A percentile compares a stretch with the other conserved stretches of the same genome.
Evolutionary conservation across 2,888 invertebrate species (phyloP).

Genomic region (Thalpophila matura): DNA sequence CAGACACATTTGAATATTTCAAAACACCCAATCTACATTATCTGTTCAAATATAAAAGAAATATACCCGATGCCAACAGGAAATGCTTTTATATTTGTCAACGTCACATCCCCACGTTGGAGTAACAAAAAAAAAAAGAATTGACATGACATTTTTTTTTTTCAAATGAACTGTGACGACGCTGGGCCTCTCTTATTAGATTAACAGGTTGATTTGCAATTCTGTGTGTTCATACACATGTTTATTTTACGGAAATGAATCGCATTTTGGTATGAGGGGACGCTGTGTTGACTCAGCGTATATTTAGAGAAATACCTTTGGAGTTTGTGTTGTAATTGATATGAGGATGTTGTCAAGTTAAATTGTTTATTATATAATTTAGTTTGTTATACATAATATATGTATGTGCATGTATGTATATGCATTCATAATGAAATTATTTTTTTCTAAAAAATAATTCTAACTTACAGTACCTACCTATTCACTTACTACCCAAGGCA

Average conservation of each 20-base stretch:
- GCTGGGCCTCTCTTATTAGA: slow-evolving; percentile 86
- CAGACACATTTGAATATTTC: slow-evolving; percentile 67
- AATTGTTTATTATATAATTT: slow-evolving; percentile 13
- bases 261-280: slow-evolving; percentile 82
- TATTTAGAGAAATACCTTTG: slow-evolving; percentile 69
- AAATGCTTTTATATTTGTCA: slow-evolving; percentile 90
- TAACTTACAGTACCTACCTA: no score
- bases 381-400: no score
- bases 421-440: no score
- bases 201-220: slow-evolving; percentile 90
- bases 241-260: slow-evolving; percentile 90
- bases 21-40: slow-evolving; percentile 84
- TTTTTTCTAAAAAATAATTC: no score
- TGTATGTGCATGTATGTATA: no score
- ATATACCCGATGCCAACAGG: slow-evolving; percentile 79
- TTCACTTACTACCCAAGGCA: no score
- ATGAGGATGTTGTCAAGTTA: slow-evolving; percentile 47
- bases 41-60: slow-evolving; percentile 84
- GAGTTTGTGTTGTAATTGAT: slow-evolving; percentile 56
- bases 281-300: slow-evolving; percentile 83
- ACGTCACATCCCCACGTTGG: slow-evolving; percentile 81
- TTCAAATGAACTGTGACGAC: slow-evolving; percentile 88
- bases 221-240: slow-evolving; percentile 87
- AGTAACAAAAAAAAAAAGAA: slow-evolving; percentile 73
- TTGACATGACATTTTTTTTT: slow-evolving; percentile 84